These are phyloP conservation scores for Calameuta pallipes DNA, from an alignment of 2,888 invertebrate species.

Conservation along the genomic window DNA sequence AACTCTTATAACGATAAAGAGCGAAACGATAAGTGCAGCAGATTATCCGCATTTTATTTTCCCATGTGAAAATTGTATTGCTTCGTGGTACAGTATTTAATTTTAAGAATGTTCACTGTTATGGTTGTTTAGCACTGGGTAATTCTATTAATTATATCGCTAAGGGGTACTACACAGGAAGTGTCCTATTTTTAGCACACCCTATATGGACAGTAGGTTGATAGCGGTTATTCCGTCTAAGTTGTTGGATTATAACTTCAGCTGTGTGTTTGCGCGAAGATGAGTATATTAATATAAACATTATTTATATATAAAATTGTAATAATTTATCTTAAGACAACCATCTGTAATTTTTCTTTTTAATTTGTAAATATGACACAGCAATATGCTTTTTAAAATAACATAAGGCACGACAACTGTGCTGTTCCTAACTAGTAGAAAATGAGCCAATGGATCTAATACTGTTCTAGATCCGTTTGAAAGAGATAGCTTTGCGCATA, in stretches of 20 bases:
- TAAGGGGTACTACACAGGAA: background rate
- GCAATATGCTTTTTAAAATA: background rate
- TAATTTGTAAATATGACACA: background rate
- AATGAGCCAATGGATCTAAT: background rate
- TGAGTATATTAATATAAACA: background rate
- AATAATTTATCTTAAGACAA: background rate
- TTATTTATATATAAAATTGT: constrained; percentile 4
- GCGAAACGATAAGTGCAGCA: background rate
- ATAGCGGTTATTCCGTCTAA: background rate
- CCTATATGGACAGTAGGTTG: background rate
- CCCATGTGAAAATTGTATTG: constrained; percentile 23
- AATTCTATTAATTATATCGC: background rate
- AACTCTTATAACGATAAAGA: background rate
- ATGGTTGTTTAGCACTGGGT: background rate
- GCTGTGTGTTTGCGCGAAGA: background rate
- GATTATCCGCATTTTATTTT: background rate
- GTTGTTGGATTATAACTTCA: background rate
- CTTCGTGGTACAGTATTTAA: constrained; percentile 1
- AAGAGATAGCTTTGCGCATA: background rate
- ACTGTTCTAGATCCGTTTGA: background rate
- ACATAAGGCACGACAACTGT: background rate
- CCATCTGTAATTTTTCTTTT: constrained; percentile 7
- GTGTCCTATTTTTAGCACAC: background rate
- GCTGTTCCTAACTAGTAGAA: background rate
- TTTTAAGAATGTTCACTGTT: constrained; percentile 3